A percentile compares a stretch with the other conserved stretches of the same genome.
These are phyloP conservation scores for Elgaria multicarinata DNA, from an alignment of 2,113 vertebrate genomes.

Conservation along the genomic window DNA sequence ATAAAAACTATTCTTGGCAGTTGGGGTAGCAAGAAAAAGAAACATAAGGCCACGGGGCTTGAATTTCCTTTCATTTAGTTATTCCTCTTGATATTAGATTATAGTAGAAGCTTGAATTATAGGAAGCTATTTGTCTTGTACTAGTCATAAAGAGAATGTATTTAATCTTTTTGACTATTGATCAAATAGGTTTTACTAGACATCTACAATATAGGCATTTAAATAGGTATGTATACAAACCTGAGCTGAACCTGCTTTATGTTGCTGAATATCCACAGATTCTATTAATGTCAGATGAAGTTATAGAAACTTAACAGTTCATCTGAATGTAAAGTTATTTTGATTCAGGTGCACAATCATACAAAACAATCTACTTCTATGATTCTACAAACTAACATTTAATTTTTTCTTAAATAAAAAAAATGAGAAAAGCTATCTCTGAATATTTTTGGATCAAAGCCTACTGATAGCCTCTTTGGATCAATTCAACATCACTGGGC, in stretches of 20 bases:
- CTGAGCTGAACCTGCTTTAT: not conserved
- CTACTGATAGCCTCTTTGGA: not conserved
- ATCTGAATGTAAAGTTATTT: not conserved
- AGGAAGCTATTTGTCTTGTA: not conserved
- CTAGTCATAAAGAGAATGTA: not conserved
- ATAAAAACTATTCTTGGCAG: not conserved
- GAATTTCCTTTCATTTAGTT: not conserved
- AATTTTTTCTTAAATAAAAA: not conserved
- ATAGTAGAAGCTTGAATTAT: too few species aligned
- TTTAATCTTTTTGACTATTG: not conserved
- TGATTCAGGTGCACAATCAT: not conserved
- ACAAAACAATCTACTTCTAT: not conserved
- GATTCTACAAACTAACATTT: not conserved
- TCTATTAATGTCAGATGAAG: too few species aligned
- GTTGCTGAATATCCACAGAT: too few species aligned
- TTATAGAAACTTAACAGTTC: not conserved
- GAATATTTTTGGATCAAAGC: constrained; percentile 10
- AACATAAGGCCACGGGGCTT: not conserved
- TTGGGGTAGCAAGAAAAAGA: not conserved
- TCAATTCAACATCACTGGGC: not conserved
- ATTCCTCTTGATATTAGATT: too few species aligned
- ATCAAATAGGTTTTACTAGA: not conserved
- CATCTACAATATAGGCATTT: not conserved
- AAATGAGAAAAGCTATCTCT: not conserved
- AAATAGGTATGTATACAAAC: not conserved